Percentiles rank a stretch among this genome's conserved stretches.
phyloP scores from a whole-genome alignment of 2,797 vertebrate species.

The Ptychobarbus kaznakovi region DNA sequence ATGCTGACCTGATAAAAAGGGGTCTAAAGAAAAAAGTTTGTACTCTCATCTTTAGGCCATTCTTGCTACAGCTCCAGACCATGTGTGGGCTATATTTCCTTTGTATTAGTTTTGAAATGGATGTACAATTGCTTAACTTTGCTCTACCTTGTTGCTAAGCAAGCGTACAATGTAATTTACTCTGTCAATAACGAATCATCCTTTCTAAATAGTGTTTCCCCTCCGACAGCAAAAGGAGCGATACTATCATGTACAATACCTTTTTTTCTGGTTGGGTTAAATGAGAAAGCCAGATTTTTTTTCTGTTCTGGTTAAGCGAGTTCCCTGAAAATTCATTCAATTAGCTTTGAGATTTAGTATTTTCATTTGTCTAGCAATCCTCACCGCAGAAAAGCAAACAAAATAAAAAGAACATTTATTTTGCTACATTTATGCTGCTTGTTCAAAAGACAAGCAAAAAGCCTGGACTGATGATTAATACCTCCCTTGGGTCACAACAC shows the following conservation, averaged over 20 bases:
- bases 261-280: background rate
- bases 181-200: background rate
- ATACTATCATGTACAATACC: background rate
- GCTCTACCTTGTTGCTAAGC: background rate
- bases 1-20: conserved; percentile 24
- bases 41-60: background rate
- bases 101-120: conserved; percentile 16
- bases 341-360: conserved; percentile 3
- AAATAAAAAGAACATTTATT: background rate
- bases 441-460: background rate
- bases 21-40: background rate
- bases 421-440: background rate
- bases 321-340: background rate
- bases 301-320: background rate
- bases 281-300: background rate
- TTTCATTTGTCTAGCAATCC: conserved; percentile 8
- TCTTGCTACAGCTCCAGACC: background rate
- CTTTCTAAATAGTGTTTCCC: conserved; percentile 1
- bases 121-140: conserved; percentile 4
- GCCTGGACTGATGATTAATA: conserved; percentile 9
- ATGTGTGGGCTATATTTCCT: background rate
- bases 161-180: conserved; percentile 2
- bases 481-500: conserved; percentile 25
- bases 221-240: background rate
- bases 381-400: conserved; percentile 10